These are phyloP conservation scores for Ophion obscuratus DNA, from an alignment of 2,888 invertebrate species.

Conservation along the genomic window DNA sequence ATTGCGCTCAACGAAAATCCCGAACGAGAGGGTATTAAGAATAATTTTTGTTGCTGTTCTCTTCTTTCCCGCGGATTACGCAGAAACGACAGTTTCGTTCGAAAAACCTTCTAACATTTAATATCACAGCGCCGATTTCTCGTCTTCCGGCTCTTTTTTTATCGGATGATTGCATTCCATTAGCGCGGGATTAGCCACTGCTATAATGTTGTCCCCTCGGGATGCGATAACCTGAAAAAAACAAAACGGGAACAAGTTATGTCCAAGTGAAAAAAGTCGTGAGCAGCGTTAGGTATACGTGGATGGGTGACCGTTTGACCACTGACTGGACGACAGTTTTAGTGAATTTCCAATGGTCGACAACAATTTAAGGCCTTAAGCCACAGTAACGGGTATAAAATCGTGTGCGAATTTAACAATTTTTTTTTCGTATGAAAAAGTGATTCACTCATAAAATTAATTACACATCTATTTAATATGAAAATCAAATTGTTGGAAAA, in stretches of 20 bases:
- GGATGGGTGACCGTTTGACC: neutral
- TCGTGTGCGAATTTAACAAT: too few species aligned
- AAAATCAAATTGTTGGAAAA: too few species aligned
- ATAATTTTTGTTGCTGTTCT: slow-evolving; percentile 25
- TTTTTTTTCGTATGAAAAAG: too few species aligned
- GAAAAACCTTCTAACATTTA: slow-evolving; percentile 64
- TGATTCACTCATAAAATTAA: too few species aligned
- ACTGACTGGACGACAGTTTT: too few species aligned
- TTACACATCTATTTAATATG: too few species aligned
- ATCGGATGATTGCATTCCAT: slow-evolving; percentile 83
- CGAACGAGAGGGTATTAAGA: slow-evolving; percentile 21
- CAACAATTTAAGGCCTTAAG: too few species aligned
- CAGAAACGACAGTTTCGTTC: slow-evolving; percentile 38
- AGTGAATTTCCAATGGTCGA: too few species aligned
- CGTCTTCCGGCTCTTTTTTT: slow-evolving; percentile 82
- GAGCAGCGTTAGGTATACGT: neutral
- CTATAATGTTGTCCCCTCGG: slow-evolving; percentile 94
- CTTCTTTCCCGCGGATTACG: neutral
- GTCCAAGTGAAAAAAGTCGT: neutral
- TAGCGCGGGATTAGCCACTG: slow-evolving; percentile 94
- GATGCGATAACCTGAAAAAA: slow-evolving; percentile 90
- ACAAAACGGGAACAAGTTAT: neutral
- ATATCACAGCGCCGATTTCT: slow-evolving; percentile 81
- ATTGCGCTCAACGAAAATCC: slow-evolving; percentile 37
- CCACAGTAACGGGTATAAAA: too few species aligned